These are phyloP conservation scores for Chloroceryle inda DNA, from an alignment of 2,797 vertebrate species.

Conservation along the genomic window DNA sequence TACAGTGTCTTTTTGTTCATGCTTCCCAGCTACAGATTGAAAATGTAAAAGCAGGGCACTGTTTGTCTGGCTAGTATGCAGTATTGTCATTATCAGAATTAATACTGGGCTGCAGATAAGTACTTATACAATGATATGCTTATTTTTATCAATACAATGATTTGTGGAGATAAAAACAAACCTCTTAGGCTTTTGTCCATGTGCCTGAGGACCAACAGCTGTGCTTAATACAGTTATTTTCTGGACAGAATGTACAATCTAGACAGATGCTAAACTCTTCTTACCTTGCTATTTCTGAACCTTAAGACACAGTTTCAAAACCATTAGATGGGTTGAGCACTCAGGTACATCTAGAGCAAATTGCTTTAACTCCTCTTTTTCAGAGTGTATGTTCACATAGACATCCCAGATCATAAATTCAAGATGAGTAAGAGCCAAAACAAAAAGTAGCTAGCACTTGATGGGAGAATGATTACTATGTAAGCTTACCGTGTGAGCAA, in stretches of 20 bases:
- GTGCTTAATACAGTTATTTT: not conserved
- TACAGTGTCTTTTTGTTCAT: not conserved
- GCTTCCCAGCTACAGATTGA: not conserved
- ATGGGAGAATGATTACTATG: not conserved
- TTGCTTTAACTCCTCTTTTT: not conserved
- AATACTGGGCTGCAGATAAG: not conserved
- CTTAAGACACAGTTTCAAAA: not conserved
- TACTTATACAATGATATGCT: not conserved
- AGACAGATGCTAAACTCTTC: not conserved
- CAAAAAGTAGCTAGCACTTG: not conserved
- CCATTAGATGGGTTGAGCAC: not conserved
- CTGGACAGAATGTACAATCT: not conserved
- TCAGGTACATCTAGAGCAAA: not conserved
- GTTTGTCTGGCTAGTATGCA: not conserved
- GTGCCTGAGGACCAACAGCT: not conserved
- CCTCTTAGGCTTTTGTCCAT: not conserved
- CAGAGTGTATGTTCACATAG: not conserved
- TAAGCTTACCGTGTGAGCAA: not conserved
- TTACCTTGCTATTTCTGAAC: not conserved
- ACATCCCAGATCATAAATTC: not conserved
- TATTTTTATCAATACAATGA: not conserved
- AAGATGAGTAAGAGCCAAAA: not conserved
- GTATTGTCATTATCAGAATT: not conserved
- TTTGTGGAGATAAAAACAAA: not conserved
- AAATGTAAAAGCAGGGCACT: not conserved